Percentiles rank a stretch among this genome's conserved stretches.
Evolutionary conservation across 2,888 invertebrate genomes (phyloP).

Genomic region (Ctenicera cuprea): DNA sequence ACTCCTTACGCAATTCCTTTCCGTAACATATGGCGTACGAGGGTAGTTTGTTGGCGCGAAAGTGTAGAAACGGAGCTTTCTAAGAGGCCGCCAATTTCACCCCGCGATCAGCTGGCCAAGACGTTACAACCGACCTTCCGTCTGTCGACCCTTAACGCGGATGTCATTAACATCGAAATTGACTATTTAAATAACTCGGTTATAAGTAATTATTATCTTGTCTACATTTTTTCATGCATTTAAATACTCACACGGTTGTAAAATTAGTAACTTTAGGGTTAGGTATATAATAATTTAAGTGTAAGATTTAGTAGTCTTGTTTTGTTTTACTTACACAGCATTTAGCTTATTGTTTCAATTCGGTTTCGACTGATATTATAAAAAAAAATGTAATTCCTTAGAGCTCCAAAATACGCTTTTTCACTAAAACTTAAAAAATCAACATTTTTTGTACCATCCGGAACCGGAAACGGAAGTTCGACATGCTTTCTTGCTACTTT

Average conservation of each 20-base stretch:
- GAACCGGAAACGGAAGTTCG: too few relatives aligned
- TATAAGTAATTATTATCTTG: slow-evolving; percentile 32
- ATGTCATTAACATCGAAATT: slow-evolving; percentile 58
- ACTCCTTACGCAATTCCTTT: slow-evolving; percentile 32
- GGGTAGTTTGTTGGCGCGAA: slow-evolving; percentile 56
- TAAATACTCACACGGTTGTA: neutral
- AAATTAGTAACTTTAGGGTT: too few relatives aligned
- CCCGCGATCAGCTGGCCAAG: slow-evolving; percentile 56
- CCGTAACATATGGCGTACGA: slow-evolving; percentile 54
- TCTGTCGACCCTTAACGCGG: slow-evolving; percentile 56
- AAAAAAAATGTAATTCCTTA: too few relatives aligned
- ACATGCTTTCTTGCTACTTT: too few relatives aligned
- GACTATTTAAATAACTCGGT: slow-evolving; percentile 49
- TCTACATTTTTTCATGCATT: neutral
- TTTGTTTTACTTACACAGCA: too few relatives aligned
- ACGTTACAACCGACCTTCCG: slow-evolving; percentile 59
- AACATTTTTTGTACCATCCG: too few relatives aligned
- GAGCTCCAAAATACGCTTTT: too few relatives aligned
- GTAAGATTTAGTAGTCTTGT: too few relatives aligned
- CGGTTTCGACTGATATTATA: too few relatives aligned
- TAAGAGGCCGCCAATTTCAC: slow-evolving; percentile 46
- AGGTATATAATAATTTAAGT: too few relatives aligned
- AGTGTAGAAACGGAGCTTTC: slow-evolving; percentile 33
- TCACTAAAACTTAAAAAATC: too few relatives aligned
- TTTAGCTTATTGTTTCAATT: too few relatives aligned